phyloP scores from a whole-genome alignment of 2,888 invertebrate species.

The Theretra japonica region DNA sequence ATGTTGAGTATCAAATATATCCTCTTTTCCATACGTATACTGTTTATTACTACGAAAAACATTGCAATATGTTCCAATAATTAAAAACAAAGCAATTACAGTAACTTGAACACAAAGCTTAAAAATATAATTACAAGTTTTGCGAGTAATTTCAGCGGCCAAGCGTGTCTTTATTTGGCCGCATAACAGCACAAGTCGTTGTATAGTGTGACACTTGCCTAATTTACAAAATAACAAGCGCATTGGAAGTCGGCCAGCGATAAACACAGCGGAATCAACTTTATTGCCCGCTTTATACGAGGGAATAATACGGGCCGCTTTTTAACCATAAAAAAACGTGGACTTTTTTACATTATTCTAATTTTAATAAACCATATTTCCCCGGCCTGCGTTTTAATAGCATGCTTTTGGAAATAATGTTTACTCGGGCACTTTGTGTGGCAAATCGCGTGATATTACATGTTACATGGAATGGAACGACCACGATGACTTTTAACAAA shows the following conservation, averaged over 20 bases:
- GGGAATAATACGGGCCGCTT: constrained; percentile 27
- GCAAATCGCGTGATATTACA: too few species aligned
- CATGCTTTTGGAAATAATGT: neutral
- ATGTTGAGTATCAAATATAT: too few species aligned
- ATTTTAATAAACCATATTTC: neutral
- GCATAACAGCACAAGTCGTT: constrained; percentile 23
- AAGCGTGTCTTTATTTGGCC: constrained; percentile 8
- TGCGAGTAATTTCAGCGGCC: neutral
- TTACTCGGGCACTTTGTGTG: neutral
- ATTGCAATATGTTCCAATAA: neutral
- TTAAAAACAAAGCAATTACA: too few species aligned
- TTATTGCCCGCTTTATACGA: constrained; percentile 30
- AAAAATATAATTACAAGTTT: neutral
- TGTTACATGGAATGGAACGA: too few species aligned
- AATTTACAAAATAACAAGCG: constrained; percentile 32
- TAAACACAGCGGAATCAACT: constrained; percentile 33
- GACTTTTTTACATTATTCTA: neutral
- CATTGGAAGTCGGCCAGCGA: constrained; percentile 35
- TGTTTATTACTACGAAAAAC: neutral
- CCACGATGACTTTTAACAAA: too few species aligned
- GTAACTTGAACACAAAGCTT: too few species aligned
- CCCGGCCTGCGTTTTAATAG: neutral
- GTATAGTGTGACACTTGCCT: constrained; percentile 30
- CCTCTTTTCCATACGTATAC: too few species aligned
- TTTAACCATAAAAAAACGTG: neutral